Conservation (phyloP, 2,113 vertebrate genomes). For the Psephotus haematonotus region DNA sequence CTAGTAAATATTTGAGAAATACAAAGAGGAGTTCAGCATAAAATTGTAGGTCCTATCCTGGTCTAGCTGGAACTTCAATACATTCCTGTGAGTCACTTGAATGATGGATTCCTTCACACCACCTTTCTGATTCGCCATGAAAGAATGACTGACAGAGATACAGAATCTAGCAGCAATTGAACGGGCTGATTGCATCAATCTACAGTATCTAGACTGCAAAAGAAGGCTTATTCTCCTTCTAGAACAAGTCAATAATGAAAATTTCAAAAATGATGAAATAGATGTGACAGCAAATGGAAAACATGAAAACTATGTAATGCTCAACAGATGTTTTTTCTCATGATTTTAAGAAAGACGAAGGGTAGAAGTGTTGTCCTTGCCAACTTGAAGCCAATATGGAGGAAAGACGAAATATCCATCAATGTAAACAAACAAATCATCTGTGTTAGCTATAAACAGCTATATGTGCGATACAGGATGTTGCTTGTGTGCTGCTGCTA, state of each 20-base stretch:
- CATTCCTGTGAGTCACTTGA: background rate
- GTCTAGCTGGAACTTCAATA: background rate
- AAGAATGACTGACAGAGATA: background rate
- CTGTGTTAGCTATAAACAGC: background rate
- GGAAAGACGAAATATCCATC: background rate
- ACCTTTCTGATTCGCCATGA: background rate
- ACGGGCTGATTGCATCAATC: background rate
- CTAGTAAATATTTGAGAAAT: background rate
- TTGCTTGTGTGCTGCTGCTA: background rate
- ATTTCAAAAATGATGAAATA: background rate
- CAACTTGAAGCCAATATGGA: background rate
- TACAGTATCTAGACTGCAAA: background rate
- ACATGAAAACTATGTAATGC: background rate
- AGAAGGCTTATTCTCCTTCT: background rate
- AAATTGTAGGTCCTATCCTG: background rate
- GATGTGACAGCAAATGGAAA: background rate
- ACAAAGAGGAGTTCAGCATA: background rate
- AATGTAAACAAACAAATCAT: background rate
- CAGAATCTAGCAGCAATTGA: background rate
- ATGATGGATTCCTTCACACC: background rate
- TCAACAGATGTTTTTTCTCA: background rate
- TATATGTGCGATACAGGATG: background rate
- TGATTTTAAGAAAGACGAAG: background rate
- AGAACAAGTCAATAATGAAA: background rate
- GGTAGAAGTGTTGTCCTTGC: background rate